Percentiles rank a stretch among this genome's conserved stretches.
These are phyloP conservation scores for Botia kubotai DNA, from an alignment of 2,797 vertebrate species.

Conservation along the genomic window DNA sequence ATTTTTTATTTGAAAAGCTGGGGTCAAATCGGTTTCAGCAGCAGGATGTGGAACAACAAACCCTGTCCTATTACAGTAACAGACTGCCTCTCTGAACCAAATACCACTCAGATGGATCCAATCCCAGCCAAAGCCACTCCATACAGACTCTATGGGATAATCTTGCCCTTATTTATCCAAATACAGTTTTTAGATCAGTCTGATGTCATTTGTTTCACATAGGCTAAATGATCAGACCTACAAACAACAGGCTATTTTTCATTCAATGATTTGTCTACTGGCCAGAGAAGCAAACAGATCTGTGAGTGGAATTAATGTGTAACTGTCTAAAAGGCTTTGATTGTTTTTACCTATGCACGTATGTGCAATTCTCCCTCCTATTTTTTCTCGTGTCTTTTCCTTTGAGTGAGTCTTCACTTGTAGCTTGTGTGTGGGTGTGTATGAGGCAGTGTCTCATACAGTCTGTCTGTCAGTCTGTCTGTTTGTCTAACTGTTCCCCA, in stretches of 20 bases:
- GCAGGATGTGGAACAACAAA: conserved; percentile 37
- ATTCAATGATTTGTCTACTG: background rate
- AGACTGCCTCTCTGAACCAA: conserved; percentile 53
- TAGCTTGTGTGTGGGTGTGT: conserved; percentile 14
- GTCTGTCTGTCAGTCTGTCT: conserved; percentile 9
- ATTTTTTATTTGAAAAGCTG: conserved; percentile 37
- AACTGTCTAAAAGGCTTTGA: background rate
- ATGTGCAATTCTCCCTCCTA: background rate
- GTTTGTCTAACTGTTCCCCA: too few relatives aligned
- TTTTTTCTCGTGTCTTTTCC: background rate
- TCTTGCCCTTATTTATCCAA: conserved; percentile 21
- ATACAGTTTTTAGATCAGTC: conserved; percentile 8
- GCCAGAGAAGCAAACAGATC: background rate
- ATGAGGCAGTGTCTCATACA: background rate
- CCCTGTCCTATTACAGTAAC: conserved; percentile 51
- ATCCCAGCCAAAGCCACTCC: conserved; percentile 34
- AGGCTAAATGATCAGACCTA: background rate
- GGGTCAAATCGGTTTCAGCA: conserved; percentile 38
- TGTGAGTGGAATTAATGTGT: background rate
- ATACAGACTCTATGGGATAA: conserved; percentile 20
- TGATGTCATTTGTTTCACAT: background rate
- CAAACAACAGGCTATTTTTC: background rate
- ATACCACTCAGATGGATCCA: conserved; percentile 47
- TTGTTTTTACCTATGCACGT: conserved; percentile 3
- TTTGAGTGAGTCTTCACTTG: conserved; percentile 4